Evolutionary conservation across 2,888 invertebrate species (phyloP), one percentile per base, ranked within the genome.

Genomic region (Physocephala rufipes): DNA sequence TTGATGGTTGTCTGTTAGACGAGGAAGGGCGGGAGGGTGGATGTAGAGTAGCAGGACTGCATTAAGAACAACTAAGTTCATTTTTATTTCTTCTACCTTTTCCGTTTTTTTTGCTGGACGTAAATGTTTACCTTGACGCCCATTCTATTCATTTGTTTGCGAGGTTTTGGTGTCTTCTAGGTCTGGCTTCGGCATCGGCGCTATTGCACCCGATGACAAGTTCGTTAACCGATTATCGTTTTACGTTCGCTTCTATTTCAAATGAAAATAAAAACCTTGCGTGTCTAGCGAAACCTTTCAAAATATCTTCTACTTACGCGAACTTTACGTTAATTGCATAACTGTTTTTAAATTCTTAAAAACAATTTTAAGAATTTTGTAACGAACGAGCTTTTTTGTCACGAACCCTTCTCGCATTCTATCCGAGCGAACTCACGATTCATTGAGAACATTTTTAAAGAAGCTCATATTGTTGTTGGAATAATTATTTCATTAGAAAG

Each of bases 161-260:
- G 21, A 16, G 28, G 30, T 51, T 62, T 61, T 63, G 36, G 49
- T 66, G 65, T n/a, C 62, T 69, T 7, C 19, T 55, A 19, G 21
- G 67, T 36, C 36, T 36, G 4, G 12, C 36, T 61, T 2, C 12
- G 21, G 19, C 36, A 21, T 47, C 36, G 58, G 49, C 45, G 43
- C n/a, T 21, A 58, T 26, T 15, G 15, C 28, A n/a, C 26, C 7
- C 45, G 16, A 2, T n/a, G 64, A 2, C 19, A 61, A 26, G 70
- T 70, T 63, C 70, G 55, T 70, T 70, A 58, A 47, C 70, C 64
- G 70, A 64, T 64, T 64, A 64, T 36, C 9, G 36, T 58, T 55
- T n/a, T 45, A 26, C 51, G 59, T 30, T 43, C 36, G 21, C 36
- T 36, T 36, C 36, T 43, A 2, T 28, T 28, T 47, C 36, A 49